Base-by-base conservation (phyloP, 2,113 vertebrate genomes). In the Eidolon helvum region DNA sequence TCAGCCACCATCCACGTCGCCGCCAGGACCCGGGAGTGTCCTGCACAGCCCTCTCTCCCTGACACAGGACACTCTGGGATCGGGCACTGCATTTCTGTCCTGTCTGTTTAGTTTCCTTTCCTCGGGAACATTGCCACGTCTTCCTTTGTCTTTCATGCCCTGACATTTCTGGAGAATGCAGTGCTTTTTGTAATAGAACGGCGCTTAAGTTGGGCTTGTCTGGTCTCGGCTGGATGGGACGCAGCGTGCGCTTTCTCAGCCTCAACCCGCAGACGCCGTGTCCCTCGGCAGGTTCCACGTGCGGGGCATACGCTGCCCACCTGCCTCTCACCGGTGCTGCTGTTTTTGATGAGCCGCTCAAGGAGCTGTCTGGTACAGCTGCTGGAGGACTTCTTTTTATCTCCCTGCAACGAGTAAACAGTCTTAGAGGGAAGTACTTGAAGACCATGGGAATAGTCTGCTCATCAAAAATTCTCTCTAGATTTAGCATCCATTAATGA, bases 1-100 rank as follows among this genome's bases (percentile, higher is more conserved):
- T 22, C 12, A 14, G 48, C 48, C 48, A 7, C 22, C 2, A 0
- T 22, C n/a, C 7, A 0, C 6, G 1, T 0, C 15, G 10, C 12
- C 7, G 68, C 4, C 0, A 0, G 2, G 66, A 18, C 68, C 33
- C 0, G 8, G 5, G 1, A 1, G 1, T 0, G 10, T 4, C 40
- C 38, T 19, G 1, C 4, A 0, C 2, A 1, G 16, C 50, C 4
- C 6, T 33, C 5, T 9, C 21, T 7, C 63, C 26, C 48, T 6
- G 0, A n/a, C 8, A 30, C 1, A 1, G 59, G 59, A 10, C 35
- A 0, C 69, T 0, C 16, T 1, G 2, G 45, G 50, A 1, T 6
- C 33, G 4, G 59, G 33, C 0, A 26, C 0, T 10, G 38, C 14
- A 1, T 10, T 24, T 2, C 5, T 5, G 45, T 26, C 63, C 38